Conservation (phyloP, 2,113 vertebrate genomes). For the human (Homo sapiens) region DNA sequence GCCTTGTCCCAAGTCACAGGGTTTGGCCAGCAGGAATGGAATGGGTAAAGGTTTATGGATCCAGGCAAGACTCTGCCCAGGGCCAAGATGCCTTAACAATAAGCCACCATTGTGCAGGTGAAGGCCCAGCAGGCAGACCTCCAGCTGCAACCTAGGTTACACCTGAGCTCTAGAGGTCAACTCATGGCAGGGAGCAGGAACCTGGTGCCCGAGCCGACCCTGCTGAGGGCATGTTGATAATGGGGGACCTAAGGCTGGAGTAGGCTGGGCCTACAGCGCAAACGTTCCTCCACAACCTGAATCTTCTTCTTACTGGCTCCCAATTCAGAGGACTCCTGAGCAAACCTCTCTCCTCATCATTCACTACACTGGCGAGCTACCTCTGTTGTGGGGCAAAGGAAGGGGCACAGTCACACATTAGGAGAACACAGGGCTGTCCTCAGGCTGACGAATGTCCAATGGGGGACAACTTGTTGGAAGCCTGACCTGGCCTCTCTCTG, state of each 20-base stretch:
- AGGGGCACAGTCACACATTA: fast-evolving
- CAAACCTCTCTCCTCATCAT: background rate
- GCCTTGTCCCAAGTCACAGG: background rate
- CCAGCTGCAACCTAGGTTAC: background rate
- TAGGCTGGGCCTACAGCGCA: no score
- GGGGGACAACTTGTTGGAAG: background rate
- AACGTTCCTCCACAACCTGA: background rate
- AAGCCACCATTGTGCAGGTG: no score
- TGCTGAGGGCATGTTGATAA: no score
- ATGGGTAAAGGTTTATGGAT: background rate
- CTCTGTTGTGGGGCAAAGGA: background rate
- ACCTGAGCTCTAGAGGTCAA: background rate
- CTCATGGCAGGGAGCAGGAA: background rate
- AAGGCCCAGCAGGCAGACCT: background rate
- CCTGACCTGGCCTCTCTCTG: background rate
- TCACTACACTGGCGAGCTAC: background rate
- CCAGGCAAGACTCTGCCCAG: background rate
- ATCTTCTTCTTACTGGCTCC: background rate
- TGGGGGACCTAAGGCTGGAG: background rate
- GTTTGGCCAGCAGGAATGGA: background rate
- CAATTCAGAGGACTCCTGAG: background rate
- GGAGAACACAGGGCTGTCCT: background rate
- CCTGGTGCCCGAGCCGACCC: background rate
- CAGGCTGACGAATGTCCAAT: background rate
- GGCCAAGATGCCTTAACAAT: background rate